Evolutionary conservation across 2,888 invertebrate genomes (phyloP).

Genomic region (Hermodice carunculata): DNA sequence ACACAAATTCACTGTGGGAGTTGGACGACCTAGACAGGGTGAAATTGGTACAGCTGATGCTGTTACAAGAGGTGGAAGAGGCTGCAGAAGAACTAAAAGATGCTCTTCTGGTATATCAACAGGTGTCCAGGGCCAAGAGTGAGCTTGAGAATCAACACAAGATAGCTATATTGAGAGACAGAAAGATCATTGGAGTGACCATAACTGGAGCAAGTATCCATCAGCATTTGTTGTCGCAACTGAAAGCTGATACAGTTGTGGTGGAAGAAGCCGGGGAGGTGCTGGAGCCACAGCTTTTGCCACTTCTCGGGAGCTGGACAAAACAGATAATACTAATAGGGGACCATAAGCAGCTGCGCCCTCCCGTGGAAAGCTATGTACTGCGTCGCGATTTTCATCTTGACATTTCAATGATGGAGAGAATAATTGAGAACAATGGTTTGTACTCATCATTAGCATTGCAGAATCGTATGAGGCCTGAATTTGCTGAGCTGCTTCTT

Average conservation of each 20-base stretch:
- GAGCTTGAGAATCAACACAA: conserved; percentile 22
- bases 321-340: conserved; percentile 36
- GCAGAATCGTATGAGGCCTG: conserved; percentile 37
- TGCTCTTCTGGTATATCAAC: conserved; percentile 1
- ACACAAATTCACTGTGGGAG: conserved; percentile 14
- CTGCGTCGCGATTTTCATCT: conserved; percentile 25
- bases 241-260: conserved; percentile 25
- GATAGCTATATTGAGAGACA: background rate
- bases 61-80: conserved; percentile 4
- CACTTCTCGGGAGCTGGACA: conserved; percentile 23
- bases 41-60: conserved; percentile 14
- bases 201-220: conserved; percentile 38
- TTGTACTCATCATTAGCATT: conserved; percentile 15
- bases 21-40: conserved; percentile 7
- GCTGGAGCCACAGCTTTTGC: conserved; percentile 31
- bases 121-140: background rate
- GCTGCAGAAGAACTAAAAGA: conserved; percentile 2
- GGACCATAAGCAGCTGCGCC: conserved; percentile 37
- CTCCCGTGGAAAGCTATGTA: conserved; percentile 25
- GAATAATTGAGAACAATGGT: conserved; percentile 30
- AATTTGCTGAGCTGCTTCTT: conserved; percentile 25
- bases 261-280: conserved; percentile 40
- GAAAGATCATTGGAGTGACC: conserved; percentile 33
- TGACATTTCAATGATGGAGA: conserved; percentile 37
- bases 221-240: conserved; percentile 7